phyloP scores from a whole-genome alignment of 2,888 invertebrate genomes.

The Teleiodes luculella region DNA sequence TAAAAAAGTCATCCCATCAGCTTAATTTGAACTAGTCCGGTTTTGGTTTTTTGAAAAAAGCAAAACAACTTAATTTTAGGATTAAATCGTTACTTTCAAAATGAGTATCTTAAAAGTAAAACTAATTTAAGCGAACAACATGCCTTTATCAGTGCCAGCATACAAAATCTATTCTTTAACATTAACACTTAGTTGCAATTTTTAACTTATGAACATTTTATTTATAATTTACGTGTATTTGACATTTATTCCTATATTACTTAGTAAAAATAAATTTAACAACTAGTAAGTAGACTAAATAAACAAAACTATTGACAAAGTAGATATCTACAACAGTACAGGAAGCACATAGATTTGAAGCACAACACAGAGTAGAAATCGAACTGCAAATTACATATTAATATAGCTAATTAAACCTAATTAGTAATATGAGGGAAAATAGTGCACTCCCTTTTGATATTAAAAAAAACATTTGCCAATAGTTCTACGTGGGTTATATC shows the following conservation, averaged over 20 bases:
- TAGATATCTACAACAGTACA: conserved; percentile 32
- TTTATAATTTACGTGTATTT: background rate
- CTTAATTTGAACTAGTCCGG: too few relatives aligned
- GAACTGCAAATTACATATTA: background rate
- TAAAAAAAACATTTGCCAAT: too few relatives aligned
- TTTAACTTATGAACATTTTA: conserved; percentile 1
- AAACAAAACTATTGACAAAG: background rate
- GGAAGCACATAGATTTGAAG: conserved; percentile 67
- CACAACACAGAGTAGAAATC: conserved; percentile 63
- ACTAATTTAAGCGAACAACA: too few relatives aligned
- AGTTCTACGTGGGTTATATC: too few relatives aligned
- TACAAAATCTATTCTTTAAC: conserved; percentile 5
- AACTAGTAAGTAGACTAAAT: background rate
- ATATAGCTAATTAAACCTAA: too few relatives aligned
- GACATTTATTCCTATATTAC: background rate
- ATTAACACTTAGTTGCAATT: background rate
- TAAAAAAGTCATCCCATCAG: too few relatives aligned
- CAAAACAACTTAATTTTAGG: too few relatives aligned
- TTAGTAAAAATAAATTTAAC: background rate
- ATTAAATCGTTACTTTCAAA: too few relatives aligned
- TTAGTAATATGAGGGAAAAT: too few relatives aligned
- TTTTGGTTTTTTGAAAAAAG: too few relatives aligned
- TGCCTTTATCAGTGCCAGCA: background rate
- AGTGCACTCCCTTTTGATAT: too few relatives aligned
- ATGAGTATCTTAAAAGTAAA: too few relatives aligned